These are phyloP conservation scores for Lepidocolaptes lacrymiger DNA, from an alignment of 2,797 vertebrate genomes.

Conservation along the genomic window DNA sequence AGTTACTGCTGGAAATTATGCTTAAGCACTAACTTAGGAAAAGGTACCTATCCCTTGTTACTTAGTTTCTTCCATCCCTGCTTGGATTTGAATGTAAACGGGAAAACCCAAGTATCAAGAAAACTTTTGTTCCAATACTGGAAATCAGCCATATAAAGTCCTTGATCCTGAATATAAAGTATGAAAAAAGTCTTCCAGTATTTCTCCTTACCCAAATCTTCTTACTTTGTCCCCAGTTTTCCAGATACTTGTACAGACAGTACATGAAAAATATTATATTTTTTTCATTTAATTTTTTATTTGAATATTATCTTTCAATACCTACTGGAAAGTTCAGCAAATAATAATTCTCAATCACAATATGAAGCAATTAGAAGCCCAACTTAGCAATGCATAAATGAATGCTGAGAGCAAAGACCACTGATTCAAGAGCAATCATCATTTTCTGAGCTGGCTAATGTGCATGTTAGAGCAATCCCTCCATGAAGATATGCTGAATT, in stretches of 20 bases:
- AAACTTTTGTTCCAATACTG: not conserved
- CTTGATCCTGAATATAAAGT: not conserved
- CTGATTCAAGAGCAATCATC: not conserved
- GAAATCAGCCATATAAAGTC: not conserved
- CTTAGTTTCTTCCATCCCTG: not conserved
- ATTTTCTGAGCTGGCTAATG: not conserved
- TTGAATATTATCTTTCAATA: not conserved
- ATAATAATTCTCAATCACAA: not conserved
- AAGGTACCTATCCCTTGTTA: not conserved
- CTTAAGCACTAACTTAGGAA: not conserved
- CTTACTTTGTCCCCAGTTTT: not conserved
- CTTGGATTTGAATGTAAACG: not conserved
- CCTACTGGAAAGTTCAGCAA: not conserved
- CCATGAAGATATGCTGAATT: not conserved
- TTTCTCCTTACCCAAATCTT: not conserved
- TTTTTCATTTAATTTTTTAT: not conserved
- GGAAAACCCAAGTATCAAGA: not conserved
- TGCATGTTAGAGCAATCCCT: not conserved
- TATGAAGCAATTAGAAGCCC: not conserved
- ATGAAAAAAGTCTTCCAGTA: not conserved
- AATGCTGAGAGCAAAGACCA: not conserved
- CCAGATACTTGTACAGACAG: not conserved
- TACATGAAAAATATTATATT: not conserved
- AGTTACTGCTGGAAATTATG: not conserved
- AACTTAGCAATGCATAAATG: not conserved